Conservation (phyloP, 2,113 vertebrate genomes). For the Catharus bicknelli region DNA sequence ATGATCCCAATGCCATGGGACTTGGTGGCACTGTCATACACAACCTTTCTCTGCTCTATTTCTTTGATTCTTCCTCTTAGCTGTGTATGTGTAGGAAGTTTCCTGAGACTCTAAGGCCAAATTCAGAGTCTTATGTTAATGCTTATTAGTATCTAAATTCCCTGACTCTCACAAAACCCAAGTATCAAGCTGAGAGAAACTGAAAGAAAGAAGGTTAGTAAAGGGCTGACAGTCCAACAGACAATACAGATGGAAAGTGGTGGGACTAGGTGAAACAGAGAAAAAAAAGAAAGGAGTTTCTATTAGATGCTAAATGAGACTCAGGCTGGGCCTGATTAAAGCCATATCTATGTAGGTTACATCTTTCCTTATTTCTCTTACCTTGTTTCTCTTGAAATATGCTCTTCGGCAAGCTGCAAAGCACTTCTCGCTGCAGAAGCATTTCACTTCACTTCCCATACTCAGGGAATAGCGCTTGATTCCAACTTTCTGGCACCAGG, state of each 20-base stretch:
- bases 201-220: slow-evolving; percentile 57
- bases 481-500: slow-evolving; percentile 99
- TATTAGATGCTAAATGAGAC: slow-evolving; percentile 42
- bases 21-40: not conserved
- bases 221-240: slow-evolving; percentile 62
- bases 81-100: not conserved
- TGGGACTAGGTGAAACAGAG: slow-evolving; percentile 44
- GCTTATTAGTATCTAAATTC: slow-evolving; percentile 2
- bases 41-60: not conserved
- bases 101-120: not conserved
- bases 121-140: not conserved
- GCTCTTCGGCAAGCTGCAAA: slow-evolving; percentile 97
- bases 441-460: slow-evolving; percentile 99
- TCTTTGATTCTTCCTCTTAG: not conserved
- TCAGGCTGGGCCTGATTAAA: not conserved
- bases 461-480: slow-evolving; percentile 98
- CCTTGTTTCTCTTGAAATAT: slow-evolving; percentile 99
- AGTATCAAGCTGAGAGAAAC: slow-evolving; percentile 59
- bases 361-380: slow-evolving; percentile 77
- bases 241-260: slow-evolving; percentile 58
- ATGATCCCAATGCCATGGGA: not conserved
- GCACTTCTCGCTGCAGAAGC: slow-evolving; percentile 99
- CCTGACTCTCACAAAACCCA: slow-evolving; percentile 63
- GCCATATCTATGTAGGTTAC: slow-evolving; percentile 19
- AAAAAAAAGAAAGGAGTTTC: slow-evolving; percentile 39